Evolutionary conservation across 2,113 vertebrate genomes (phyloP), one percentile per base, ranked within the genome.

Genomic region (Fukomys damarensis): DNA sequence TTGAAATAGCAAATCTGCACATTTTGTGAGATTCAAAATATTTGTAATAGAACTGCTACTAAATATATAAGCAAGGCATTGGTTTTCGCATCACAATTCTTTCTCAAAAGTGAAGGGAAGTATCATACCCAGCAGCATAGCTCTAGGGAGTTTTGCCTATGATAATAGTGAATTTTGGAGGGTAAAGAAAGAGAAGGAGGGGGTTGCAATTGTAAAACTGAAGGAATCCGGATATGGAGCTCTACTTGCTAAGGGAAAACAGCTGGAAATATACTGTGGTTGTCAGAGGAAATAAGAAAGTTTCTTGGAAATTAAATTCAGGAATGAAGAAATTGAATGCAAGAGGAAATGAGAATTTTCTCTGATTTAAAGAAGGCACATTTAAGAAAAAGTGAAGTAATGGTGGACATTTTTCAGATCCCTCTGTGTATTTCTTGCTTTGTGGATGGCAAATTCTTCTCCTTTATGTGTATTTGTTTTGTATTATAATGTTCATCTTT

Each of bases 1-100:
- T 90, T 92, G 80, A 90, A 97, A 98, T 95, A 98, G 30, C 96
- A 98, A 94, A 98, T 97, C 91, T 95, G 95, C 89, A 96, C 95
- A 87, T 96, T 97, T 94, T 79, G 49, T 85, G 95, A 72, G 90
- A 93, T 96, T 94, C 90, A 43, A 95, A 91, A 96, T 98, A 97
- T 97, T 97, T 96, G 96, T 94, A 92, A 92, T 91, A 85, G 81
- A 88, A 66, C 96, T 93, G 95, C 92, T 93, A 65, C 96, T 94
- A 96, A 95, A 93, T 89, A 93, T 86, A 90, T 80, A 94, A 93
- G 92, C 84, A 68, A 49, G 59, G 80, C 86, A 43, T 41, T 74
- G 81, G 93, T 65, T 89, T 70, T 88, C 94, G 43, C 56, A 52
- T 86, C 8, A 56, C 92, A 92, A 52, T 93, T 91, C 86, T 96